Percentiles rank a stretch among this genome's conserved stretches.
Conservation (phyloP, 2,113 vertebrate genomes). For the Spilogale gracilis region DNA sequence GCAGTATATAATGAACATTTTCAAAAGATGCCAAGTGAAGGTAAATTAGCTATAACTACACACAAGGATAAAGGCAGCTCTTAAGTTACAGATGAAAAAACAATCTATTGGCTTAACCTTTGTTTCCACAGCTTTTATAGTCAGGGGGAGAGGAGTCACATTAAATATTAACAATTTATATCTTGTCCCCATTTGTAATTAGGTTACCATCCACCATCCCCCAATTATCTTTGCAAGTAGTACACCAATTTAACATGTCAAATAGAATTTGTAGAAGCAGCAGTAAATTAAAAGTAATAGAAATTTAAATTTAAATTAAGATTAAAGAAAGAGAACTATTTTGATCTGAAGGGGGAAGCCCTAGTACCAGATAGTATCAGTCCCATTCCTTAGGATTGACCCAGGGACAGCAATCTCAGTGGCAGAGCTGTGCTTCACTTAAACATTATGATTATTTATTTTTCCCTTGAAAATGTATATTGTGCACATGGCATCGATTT, state of each 20-base stretch:
- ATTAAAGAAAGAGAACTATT: background rate
- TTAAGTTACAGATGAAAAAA: conserved; percentile 14
- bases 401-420: background rate
- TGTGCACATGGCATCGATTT: background rate
- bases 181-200: background rate
- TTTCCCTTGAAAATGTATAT: conserved; percentile 1
- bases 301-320: background rate
- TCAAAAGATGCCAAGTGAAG: conserved; percentile 40
- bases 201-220: background rate
- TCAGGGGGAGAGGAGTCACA: rapidly evolving
- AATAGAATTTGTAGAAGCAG: background rate
- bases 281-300: background rate
- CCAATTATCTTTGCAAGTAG: background rate
- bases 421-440: background rate
- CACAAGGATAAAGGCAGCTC: background rate
- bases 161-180: background rate
- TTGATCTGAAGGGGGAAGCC: background rate
- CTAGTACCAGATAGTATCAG: background rate
- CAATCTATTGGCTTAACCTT: background rate
- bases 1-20: conserved; percentile 52
- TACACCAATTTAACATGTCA: background rate
- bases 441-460: background rate
- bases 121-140: background rate
- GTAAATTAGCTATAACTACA: background rate
- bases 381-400: background rate